Base-by-base conservation (phyloP, 2,888 invertebrate genomes). In the Pollenia amentaria region DNA sequence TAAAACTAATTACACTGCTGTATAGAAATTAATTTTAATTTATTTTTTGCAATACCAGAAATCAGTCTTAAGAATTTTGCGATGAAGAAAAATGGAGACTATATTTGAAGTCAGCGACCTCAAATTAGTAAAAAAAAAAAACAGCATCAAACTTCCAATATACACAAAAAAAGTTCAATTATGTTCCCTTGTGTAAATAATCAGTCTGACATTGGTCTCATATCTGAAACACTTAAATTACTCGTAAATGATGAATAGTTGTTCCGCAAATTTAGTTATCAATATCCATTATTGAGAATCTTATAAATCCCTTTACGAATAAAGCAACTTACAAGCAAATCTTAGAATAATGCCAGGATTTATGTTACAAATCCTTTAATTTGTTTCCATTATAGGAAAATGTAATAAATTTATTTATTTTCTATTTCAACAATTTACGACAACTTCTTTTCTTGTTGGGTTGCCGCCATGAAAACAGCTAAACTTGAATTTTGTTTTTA, bases 401-500 rank as follows among this genome's bases (percentile, higher is more conserved):
- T 51, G 40, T 57, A 73, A 73, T 65, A 73, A 46, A 73, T 81
- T 73, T 65, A 55, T 55, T 72, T 64, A 14, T 40, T n/a, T 42
- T 48, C 38, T 18, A 14, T 51, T 64, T 48, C 51, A 18, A 46
- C 6, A 46, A 48, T 46, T 65, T 77, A 11, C 16, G n/a, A 48
- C 40, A 46, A n/a, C 46, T 16, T 12, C 29, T 48, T 9, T 21
- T 65, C n/a, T n/a, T 29, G 29, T 29, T 3, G 29, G 29, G 29
- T 4, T 29, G 3, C 29, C 10, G 21, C 16, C 14, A 10, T 44
- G 67, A 6, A 2, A 8, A 29, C 9, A 60, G 12, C 29, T 51
- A 9, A 70, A 53, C 16, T 40, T 29, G 14, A 44, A 70, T 44
- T 51, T 6, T 42, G 0, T 44, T 14, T 1, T 0, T 38, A 51